Conservation (phyloP, 2,888 invertebrate species). For the Hipparchia sbordonii region DNA sequence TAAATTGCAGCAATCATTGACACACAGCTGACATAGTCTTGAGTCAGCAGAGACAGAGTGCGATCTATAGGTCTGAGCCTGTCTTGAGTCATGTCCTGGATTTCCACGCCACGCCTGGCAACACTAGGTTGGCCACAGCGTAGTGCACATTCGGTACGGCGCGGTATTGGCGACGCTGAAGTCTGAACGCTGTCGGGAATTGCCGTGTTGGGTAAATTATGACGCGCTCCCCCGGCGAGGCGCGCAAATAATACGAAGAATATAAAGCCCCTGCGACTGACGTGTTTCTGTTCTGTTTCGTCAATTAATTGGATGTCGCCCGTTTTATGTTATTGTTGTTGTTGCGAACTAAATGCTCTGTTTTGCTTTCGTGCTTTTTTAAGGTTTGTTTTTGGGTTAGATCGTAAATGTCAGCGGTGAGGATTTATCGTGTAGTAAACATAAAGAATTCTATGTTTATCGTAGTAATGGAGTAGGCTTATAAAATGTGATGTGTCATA, state of each 20-base stretch:
- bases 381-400: neutral
- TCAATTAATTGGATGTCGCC: slow-evolving; percentile 45
- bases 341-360: slow-evolving; percentile 9
- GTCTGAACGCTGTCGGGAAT: slow-evolving; percentile 67
- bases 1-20: no score
- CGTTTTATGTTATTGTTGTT: slow-evolving; percentile 33
- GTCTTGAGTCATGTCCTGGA: slow-evolving; percentile 10
- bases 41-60: no score
- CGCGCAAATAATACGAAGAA: slow-evolving; percentile 74
- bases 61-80: no score
- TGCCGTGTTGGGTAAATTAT: slow-evolving; percentile 62
- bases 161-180: slow-evolving; percentile 66
- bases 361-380: neutral
- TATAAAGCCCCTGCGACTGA: slow-evolving; percentile 59
- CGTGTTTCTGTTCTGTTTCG: slow-evolving; percentile 55
- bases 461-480: neutral
- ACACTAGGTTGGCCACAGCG: slow-evolving; percentile 10
- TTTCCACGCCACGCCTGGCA: slow-evolving; percentile 56
- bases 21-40: no score
- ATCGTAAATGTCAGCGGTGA: neutral
- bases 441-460: neutral
- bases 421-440: neutral
- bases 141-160: slow-evolving; percentile 61
- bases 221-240: slow-evolving; percentile 71
- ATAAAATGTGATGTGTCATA: neutral